These are phyloP conservation scores for Ptilorrhoa leucosticta DNA, from an alignment of 2,113 vertebrate species.

Conservation along the genomic window DNA sequence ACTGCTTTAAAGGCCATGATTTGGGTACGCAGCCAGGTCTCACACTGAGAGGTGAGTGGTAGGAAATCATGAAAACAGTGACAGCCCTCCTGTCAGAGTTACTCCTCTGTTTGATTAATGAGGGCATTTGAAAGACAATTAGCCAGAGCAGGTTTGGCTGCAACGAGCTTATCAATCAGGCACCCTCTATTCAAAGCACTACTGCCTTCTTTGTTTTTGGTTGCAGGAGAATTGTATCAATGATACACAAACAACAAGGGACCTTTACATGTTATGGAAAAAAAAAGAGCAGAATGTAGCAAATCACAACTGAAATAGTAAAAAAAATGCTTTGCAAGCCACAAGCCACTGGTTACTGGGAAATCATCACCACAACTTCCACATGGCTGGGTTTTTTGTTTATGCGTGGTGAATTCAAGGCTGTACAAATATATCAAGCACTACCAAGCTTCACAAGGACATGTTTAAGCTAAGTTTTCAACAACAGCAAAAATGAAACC, in stretches of 20 bases:
- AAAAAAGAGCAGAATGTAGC: not conserved
- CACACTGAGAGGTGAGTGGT: conserved; percentile 84
- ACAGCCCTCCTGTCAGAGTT: conserved; percentile 82
- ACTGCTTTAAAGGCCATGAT: conserved; percentile 77
- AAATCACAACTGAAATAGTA: not conserved
- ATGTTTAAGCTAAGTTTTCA: not conserved
- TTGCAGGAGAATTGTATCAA: conserved; percentile 73
- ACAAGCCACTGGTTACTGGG: not conserved
- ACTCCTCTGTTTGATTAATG: conserved; percentile 89
- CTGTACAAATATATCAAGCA: not conserved
- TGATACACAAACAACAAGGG: conserved; percentile 23
- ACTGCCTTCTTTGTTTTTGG: conserved; percentile 21
- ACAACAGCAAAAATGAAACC: not conserved
- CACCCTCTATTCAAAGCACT: conserved; percentile 81
- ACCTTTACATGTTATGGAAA: not conserved
- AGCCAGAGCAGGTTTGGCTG: conserved; percentile 91
- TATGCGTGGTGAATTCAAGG: not conserved
- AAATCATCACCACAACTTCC: not conserved
- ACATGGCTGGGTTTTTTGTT: not conserved
- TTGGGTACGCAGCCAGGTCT: conserved; percentile 73
- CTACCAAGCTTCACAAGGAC: not conserved
- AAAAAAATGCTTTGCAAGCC: not conserved
- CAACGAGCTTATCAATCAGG: conserved; percentile 93
- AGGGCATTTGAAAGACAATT: conserved; percentile 99
- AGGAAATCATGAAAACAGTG: conserved; percentile 73